Conservation (phyloP, 2,113 vertebrate genomes). For the Alectura lathami region DNA sequence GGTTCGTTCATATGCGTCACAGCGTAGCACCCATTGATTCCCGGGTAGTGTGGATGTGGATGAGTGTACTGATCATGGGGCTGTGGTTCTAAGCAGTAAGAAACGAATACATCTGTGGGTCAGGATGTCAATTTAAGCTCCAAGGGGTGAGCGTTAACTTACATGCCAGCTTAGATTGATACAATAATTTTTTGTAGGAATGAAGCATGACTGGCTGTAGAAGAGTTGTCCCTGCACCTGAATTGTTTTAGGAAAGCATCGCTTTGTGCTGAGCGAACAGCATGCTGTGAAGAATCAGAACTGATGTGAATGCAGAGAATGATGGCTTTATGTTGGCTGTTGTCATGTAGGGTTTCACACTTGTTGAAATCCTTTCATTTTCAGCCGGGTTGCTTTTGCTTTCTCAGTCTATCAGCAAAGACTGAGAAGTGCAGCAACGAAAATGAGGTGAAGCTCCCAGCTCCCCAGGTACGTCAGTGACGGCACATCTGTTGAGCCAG, state of each 20-base stretch:
- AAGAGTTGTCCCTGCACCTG: slow-evolving; percentile 67
- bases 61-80: slow-evolving; percentile 22
- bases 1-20: slow-evolving; percentile 64
- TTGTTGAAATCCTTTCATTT: slow-evolving; percentile 64
- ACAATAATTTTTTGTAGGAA: slow-evolving; percentile 55
- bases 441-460: slow-evolving; percentile 33
- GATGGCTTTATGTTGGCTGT: slow-evolving; percentile 47
- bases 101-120: slow-evolving; percentile 48
- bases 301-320: slow-evolving; percentile 54
- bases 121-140: slow-evolving; percentile 55
- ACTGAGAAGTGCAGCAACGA: not conserved
- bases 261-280: slow-evolving; percentile 67
- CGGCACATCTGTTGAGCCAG: not conserved
- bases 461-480: slow-evolving; percentile 14
- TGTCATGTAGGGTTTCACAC: slow-evolving; percentile 64
- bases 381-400: slow-evolving; percentile 49
- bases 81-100: not conserved
- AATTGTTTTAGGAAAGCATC: slow-evolving; percentile 67
- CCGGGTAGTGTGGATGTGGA: slow-evolving; percentile 15
- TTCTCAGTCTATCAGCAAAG: slow-evolving; percentile 39
- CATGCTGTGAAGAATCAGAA: slow-evolving; percentile 55
- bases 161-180: slow-evolving; percentile 59
- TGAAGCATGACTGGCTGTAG: slow-evolving; percentile 50
- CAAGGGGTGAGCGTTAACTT: slow-evolving; percentile 46
- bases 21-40: slow-evolving; percentile 58